These are phyloP conservation scores for Mylabris phalerata DNA, from an alignment of 1,140 invertebrate species.

Conservation along the genomic window DNA sequence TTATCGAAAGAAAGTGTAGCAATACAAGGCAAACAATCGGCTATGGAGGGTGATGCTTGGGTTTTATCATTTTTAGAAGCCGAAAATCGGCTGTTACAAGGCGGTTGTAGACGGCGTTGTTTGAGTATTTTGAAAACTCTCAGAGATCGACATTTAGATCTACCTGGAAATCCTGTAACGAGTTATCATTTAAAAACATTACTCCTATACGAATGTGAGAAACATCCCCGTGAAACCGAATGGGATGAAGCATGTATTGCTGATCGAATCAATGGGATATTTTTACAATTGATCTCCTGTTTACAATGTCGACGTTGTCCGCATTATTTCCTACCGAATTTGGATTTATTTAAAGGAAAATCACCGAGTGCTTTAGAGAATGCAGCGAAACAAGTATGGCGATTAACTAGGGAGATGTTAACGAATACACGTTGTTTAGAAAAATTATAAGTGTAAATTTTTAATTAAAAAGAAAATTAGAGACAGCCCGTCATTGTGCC, in stretches of 20 bases:
- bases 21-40: constrained; percentile 77
- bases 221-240: constrained; percentile 83
- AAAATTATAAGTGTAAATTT: constrained; percentile 58
- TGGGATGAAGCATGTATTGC: constrained; percentile 88
- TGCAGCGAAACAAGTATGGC: constrained; percentile 87
- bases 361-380: constrained; percentile 79
- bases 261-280: constrained; percentile 90
- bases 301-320: constrained; percentile 89
- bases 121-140: constrained; percentile 84
- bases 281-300: constrained; percentile 92
- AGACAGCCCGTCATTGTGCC: no score
- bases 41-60: constrained; percentile 95
- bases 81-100: constrained; percentile 76
- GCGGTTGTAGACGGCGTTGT: constrained; percentile 69
- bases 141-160: constrained; percentile 80
- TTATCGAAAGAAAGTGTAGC: constrained; percentile 78
- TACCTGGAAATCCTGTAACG: constrained; percentile 80
- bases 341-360: constrained; percentile 86
- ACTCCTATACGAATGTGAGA: constrained; percentile 90
- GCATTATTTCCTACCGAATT: constrained; percentile 82
- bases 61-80: constrained; percentile 84
- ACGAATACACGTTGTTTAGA: constrained; percentile 84
- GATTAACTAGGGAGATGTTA: constrained; percentile 78
- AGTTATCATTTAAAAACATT: constrained; percentile 86
- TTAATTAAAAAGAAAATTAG: no score